These are phyloP conservation scores for Acronicta alni DNA, from an alignment of 2,888 invertebrate genomes.

Conservation along the genomic window DNA sequence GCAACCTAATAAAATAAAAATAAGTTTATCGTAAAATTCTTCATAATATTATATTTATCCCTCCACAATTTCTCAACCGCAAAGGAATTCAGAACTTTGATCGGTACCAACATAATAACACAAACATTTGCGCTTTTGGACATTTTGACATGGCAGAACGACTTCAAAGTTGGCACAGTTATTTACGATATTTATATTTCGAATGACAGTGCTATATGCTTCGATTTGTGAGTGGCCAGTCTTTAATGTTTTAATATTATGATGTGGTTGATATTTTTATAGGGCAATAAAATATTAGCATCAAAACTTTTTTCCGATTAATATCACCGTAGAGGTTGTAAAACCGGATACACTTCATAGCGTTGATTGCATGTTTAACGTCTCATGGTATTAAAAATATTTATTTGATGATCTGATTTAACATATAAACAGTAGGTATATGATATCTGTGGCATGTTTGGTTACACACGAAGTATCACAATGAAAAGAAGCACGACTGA, in stretches of 20 bases:
- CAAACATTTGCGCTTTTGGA: constrained; percentile 72
- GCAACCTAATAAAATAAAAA: constrained; percentile 45
- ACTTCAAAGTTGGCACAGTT: constrained; percentile 55
- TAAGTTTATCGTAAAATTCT: constrained; percentile 35
- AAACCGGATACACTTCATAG: not conserved
- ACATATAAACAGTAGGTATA: not conserved
- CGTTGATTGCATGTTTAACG: constrained; percentile 16
- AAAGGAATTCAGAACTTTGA: constrained; percentile 69
- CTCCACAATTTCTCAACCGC: constrained; percentile 44
- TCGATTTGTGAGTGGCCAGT: constrained; percentile 21
- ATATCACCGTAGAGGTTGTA: not conserved
- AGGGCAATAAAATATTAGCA: constrained; percentile 14
- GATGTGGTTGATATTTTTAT: constrained; percentile 24
- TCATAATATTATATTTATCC: constrained; percentile 46
- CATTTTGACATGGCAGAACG: constrained; percentile 70
- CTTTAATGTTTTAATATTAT: constrained; percentile 37
- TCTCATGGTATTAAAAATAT: not conserved
- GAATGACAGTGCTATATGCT: constrained; percentile 17
- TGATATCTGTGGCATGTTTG: not conserved
- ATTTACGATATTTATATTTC: constrained; percentile 47
- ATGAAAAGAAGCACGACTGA: not conserved
- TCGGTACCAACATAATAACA: constrained; percentile 65
- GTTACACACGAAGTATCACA: not conserved
- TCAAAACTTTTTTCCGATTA: constrained; percentile 21
- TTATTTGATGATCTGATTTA: not conserved